Evolutionary conservation across 2,797 vertebrate species (phyloP).

Genomic region (Gadopsis bispinosus): DNA sequence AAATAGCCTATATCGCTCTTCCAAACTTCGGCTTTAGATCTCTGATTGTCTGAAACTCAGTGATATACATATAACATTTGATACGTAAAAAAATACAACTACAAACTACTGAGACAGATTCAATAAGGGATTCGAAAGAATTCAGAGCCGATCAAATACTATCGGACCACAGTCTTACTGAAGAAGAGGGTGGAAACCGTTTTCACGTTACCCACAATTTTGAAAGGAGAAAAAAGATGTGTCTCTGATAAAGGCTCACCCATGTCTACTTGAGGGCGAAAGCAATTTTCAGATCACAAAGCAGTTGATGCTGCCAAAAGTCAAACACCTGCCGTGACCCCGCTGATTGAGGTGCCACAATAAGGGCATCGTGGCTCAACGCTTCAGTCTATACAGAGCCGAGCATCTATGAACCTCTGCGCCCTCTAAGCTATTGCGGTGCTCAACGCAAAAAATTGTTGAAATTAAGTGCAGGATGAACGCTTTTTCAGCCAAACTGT

Average conservation of each 20-base stretch:
- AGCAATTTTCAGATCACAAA: constrained; percentile 53
- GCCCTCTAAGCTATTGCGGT: background rate
- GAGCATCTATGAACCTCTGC: background rate
- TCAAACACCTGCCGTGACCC: constrained; percentile 31
- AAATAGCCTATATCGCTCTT: background rate
- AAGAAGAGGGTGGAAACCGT: background rate
- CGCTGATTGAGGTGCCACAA: constrained; percentile 25
- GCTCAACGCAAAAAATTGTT: background rate
- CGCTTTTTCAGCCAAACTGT: background rate
- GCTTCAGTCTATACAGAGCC: background rate
- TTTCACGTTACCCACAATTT: background rate
- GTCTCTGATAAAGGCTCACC: constrained; percentile 27
- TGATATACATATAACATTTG: background rate
- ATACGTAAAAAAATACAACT: background rate
- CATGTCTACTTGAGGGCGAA: constrained; percentile 6
- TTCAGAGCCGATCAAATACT: background rate
- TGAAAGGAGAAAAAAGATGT: background rate
- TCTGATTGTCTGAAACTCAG: background rate
- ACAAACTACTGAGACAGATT: background rate
- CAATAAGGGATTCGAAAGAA: background rate
- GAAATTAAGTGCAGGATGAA: background rate
- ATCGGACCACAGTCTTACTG: background rate
- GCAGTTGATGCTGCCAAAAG: constrained; percentile 10
- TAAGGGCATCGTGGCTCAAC: background rate
- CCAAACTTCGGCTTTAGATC: background rate